Evolutionary conservation across 2,888 invertebrate genomes (phyloP).

Genomic region (Clanis bilineata): DNA sequence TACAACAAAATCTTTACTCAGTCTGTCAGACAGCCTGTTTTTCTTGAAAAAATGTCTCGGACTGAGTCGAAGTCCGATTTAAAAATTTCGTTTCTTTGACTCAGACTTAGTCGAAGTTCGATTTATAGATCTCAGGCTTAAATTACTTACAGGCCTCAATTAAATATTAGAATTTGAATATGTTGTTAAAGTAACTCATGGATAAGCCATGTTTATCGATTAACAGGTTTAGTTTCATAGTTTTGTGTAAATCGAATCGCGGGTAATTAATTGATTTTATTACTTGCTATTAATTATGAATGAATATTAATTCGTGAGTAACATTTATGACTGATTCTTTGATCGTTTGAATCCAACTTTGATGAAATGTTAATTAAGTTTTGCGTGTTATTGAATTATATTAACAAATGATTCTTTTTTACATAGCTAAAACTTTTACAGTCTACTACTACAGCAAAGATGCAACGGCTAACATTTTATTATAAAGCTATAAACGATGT

Average conservation of each 20-base stretch:
- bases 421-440: background rate
- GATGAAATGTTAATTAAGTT: slow-evolving; percentile 9
- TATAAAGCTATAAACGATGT: slow-evolving; percentile 59
- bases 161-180: too few species aligned
- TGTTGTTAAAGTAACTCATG: background rate
- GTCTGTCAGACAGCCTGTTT: too few species aligned
- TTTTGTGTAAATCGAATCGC: background rate
- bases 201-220: background rate
- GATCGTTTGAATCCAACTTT: background rate
- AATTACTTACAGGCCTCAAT: too few species aligned
- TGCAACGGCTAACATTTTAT: slow-evolving; percentile 44
- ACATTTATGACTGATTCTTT: slow-evolving; percentile 7
- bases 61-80: too few species aligned
- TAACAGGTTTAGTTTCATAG: slow-evolving; percentile 3
- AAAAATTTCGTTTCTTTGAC: too few species aligned
- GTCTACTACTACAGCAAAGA: slow-evolving; percentile 15
- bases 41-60: too few species aligned
- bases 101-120: too few species aligned
- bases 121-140: too few species aligned
- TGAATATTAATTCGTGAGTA: background rate
- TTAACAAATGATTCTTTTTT: slow-evolving; percentile 11
- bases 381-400: slow-evolving; percentile 3
- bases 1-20: too few species aligned
- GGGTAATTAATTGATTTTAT: slow-evolving; percentile 8
- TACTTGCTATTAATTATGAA: slow-evolving; percentile 8